These are phyloP conservation scores for Chaetogeoica ovagalla DNA, from an alignment of 2,888 invertebrate genomes.

Conservation along the genomic window DNA sequence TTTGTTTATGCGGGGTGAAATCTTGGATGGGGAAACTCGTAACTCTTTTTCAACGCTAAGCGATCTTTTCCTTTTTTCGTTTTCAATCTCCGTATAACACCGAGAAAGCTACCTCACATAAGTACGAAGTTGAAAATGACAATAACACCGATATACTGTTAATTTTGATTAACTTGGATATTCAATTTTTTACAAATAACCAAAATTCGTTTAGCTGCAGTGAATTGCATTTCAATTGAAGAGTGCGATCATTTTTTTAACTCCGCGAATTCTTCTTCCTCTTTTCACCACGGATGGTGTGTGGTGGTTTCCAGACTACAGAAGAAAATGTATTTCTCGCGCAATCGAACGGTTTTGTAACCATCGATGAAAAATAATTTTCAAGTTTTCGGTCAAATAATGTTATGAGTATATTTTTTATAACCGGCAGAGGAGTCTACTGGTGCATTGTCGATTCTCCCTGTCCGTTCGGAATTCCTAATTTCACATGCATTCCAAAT, in stretches of 20 bases:
- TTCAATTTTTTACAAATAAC: conserved; percentile 13
- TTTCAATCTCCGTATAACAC: conserved; percentile 16
- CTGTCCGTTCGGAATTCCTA: too few relatives aligned
- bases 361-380: not conserved
- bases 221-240: conserved; percentile 15
- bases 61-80: conserved; percentile 15
- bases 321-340: conserved; percentile 19
- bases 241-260: conserved; percentile 17
- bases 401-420: too few relatives aligned
- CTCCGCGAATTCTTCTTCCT: conserved; percentile 23
- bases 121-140: conserved; percentile 10
- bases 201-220: conserved; percentile 17
- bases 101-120: too few relatives aligned
- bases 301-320: conserved; percentile 4
- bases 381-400: conserved; percentile 7
- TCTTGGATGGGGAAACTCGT: not conserved
- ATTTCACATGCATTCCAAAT: too few relatives aligned
- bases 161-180: conserved; percentile 16
- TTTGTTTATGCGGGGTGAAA: not conserved
- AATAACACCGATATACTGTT: conserved; percentile 9
- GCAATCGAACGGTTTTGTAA: conserved; percentile 10
- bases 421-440: too few relatives aligned
- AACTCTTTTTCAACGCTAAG: conserved; percentile 9
- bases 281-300: conserved; percentile 3
- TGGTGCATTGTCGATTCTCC: too few relatives aligned